Base-by-base conservation (phyloP, 2,888 invertebrate genomes). In the Heliconius erato region DNA sequence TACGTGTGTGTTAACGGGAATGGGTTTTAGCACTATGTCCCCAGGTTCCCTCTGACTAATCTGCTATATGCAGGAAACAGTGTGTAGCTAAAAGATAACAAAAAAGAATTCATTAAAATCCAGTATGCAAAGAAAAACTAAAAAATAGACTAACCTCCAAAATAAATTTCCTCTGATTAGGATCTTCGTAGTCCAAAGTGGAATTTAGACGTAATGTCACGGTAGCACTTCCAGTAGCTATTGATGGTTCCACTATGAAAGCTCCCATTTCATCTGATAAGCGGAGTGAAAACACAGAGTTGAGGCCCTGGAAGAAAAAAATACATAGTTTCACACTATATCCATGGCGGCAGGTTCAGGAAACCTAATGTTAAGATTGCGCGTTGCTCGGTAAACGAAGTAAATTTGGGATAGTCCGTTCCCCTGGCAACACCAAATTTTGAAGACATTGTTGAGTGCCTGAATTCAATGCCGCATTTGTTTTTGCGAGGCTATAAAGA, bases 101-200 rank as follows among this genome's bases (percentile, higher is more conserved):
- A 7, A 59, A 59, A 59, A 23, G 16, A 49, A 49, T 3, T 6
- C 49, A 49, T 49, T 49, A 59, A 59, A 7, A 59, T 7, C 23
- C 23, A 23, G 23, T 23, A 5, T 26, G n/a, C 26, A 65, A 65
- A 65, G 26, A 63, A 1, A 11, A 12, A 23, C 59, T 4, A 35
- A 11, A 59, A 35, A 26, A 65, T 28, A 32, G 6, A 32, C 84
- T 94, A 90, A 97, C 98, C 92, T 98, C 96, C 77, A 99, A 97
- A 86, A 99, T 98, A 90, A 98, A 99, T 93, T 99, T 98, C 85
- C 98, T 96, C 91, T 98, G 98, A 93, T 99, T 99, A 23, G 98
- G 98, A 92, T 99, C 98, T 91, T 99, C 99, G 89, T 98, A 99
- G 91, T 99, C 99, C 83, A 99, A 94, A 82, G 97, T 98, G 89